A percentile compares a stretch with the other conserved stretches of the same genome.
These are phyloP conservation scores for Musca domestica DNA, from an alignment of 1,140 invertebrate genomes.

Conservation along the genomic window DNA sequence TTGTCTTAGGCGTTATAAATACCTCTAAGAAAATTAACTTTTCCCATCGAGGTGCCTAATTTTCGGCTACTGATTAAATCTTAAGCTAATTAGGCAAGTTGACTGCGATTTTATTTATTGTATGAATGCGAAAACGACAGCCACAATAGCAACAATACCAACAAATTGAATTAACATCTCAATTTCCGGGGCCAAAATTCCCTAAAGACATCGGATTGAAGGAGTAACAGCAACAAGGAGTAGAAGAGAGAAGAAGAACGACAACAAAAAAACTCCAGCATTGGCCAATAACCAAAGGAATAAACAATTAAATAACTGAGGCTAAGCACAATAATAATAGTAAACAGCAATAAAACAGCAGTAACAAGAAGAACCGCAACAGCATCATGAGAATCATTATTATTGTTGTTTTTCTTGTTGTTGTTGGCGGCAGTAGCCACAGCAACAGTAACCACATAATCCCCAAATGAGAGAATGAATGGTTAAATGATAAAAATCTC, in stretches of 20 bases:
- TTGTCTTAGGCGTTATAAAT: too few relatives aligned
- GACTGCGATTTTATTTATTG: too few relatives aligned
- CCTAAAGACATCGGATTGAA: background rate
- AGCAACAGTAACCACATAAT: slow-evolving; percentile 1
- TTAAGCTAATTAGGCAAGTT: too few relatives aligned
- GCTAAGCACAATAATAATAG: background rate
- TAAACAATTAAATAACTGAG: slow-evolving; percentile 8
- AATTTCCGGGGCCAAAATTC: background rate
- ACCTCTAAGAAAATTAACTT: too few relatives aligned
- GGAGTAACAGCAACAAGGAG: background rate
- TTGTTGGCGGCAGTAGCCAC: background rate
- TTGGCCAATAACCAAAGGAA: slow-evolving; percentile 10
- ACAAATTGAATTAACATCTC: slow-evolving; percentile 16
- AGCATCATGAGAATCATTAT: background rate
- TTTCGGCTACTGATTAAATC: too few relatives aligned
- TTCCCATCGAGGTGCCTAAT: too few relatives aligned
- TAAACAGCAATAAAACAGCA: too few relatives aligned
- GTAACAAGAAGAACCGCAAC: background rate
- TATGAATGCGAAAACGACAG: too few relatives aligned
- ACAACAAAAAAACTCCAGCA: background rate
- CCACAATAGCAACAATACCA: background rate
- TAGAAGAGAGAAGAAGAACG: background rate
- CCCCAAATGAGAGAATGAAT: background rate
- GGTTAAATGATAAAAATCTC: too few relatives aligned
- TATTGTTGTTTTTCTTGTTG: background rate